Evolutionary conservation across 2,888 invertebrate species (phyloP).

Genomic region (Ditula angustiorana): DNA sequence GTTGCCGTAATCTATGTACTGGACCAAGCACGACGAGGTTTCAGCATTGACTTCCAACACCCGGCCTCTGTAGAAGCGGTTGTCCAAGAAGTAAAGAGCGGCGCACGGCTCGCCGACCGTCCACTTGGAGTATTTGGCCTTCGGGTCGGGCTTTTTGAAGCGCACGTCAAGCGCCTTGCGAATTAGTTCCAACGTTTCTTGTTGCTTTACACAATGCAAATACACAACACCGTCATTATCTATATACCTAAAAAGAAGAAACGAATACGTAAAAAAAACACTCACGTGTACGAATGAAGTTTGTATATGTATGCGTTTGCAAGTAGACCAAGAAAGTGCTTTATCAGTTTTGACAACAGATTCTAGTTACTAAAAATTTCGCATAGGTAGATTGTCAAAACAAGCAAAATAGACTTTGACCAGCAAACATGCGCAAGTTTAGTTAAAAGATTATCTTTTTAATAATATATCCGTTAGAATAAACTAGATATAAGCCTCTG

Average conservation of each 20-base stretch:
- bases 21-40: constrained; percentile 77
- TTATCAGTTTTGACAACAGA: no score
- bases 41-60: constrained; percentile 77
- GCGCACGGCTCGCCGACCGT: constrained; percentile 88
- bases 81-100: constrained; percentile 87
- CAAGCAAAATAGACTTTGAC: no score
- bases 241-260: constrained; percentile 60
- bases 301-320: no score
- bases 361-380: no score
- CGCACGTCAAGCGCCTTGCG: constrained; percentile 76
- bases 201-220: constrained; percentile 65
- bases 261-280: background rate
- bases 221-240: constrained; percentile 79
- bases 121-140: constrained; percentile 84
- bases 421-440: no score
- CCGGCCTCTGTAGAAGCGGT: constrained; percentile 89
- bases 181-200: constrained; percentile 78
- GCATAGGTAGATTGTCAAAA: no score
- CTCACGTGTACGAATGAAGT: no score
- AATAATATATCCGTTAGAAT: no score
- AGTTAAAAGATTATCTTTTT: no score
- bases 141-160: constrained; percentile 73
- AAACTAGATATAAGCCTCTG: no score
- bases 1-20: constrained; percentile 94
- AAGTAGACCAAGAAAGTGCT: no score